Percentiles rank a stretch among this genome's conserved stretches.
phyloP scores from a whole-genome alignment of 1,140 invertebrate species.

The Cotesia vestalis region DNA sequence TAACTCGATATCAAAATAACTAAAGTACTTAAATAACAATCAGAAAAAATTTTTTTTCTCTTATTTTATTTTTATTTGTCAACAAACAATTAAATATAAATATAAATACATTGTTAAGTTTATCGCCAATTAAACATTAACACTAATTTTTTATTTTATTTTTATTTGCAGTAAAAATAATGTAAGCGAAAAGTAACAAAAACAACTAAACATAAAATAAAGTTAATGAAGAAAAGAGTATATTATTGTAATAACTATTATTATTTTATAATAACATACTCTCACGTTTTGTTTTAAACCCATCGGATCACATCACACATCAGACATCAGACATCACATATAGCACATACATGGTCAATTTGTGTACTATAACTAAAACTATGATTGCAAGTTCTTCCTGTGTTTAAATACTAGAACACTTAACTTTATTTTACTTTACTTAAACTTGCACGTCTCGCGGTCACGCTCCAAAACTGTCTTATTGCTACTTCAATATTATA shows the following conservation, averaged over 20 bases:
- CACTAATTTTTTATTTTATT: too few relatives aligned
- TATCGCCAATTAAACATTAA: too few relatives aligned
- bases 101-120: too few relatives aligned
- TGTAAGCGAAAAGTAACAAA: not conserved
- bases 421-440: slow-evolving; percentile 15
- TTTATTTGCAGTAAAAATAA: too few relatives aligned
- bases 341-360: too few relatives aligned
- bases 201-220: not conserved
- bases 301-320: not conserved
- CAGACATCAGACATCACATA: too few relatives aligned
- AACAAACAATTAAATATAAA: too few relatives aligned
- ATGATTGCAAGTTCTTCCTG: slow-evolving; percentile 23
- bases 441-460: slow-evolving; percentile 41
- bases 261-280: not conserved
- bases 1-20: too few relatives aligned
- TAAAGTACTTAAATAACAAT: too few relatives aligned
- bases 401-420: slow-evolving; percentile 45
- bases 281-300: not conserved
- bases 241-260: not conserved
- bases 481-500: slow-evolving; percentile 59
- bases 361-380: not conserved
- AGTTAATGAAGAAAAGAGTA: not conserved
- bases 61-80: too few relatives aligned
- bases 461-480: slow-evolving; percentile 65
- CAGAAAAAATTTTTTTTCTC: too few relatives aligned